Percentiles rank a stretch among this genome's conserved stretches.
Conservation (phyloP, 37 sponge, comb jelly and placozoan species). For the Geodia barretti region DNA sequence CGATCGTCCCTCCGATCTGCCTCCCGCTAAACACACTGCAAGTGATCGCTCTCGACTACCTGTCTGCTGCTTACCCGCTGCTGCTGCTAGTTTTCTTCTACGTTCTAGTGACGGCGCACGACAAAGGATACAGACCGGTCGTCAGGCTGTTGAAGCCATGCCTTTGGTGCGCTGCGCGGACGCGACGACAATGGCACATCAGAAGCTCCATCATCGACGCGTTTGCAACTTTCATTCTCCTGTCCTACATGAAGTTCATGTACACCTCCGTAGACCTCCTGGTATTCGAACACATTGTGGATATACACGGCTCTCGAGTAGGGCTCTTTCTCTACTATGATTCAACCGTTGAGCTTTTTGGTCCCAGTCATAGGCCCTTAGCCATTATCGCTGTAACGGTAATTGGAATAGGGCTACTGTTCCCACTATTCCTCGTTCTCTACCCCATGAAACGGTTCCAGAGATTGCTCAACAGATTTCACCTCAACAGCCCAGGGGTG, state of each 20-base stretch:
- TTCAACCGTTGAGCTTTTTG: conserved; percentile 3
- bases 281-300: not conserved
- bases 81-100: conserved; percentile 22
- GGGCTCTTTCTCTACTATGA: conserved; percentile 14
- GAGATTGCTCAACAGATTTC: not conserved
- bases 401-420: conserved; percentile 26
- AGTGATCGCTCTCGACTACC: conserved; percentile 29
- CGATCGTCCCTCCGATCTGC: too few relatives aligned
- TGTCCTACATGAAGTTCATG: conserved; percentile 48
- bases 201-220: conserved; percentile 43
- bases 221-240: conserved; percentile 31
- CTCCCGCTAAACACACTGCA: conserved; percentile 7
- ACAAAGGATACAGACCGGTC: not conserved
- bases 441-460: conserved; percentile 15
- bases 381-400: conserved; percentile 13
- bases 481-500: too few relatives aligned
- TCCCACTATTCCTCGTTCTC: conserved; percentile 57
- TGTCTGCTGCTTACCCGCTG: conserved; percentile 36
- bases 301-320: too few relatives aligned
- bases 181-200: not conserved
- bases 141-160: conserved; percentile 33
- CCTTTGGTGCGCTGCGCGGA: not conserved
- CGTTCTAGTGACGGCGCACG: conserved; percentile 13
- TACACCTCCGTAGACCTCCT: conserved; percentile 32
- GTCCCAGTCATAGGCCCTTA: conserved; percentile 13